Conservation (phyloP, 2,113 vertebrate genomes). For the Sinocyclocheilus anshuiensis region DNA sequence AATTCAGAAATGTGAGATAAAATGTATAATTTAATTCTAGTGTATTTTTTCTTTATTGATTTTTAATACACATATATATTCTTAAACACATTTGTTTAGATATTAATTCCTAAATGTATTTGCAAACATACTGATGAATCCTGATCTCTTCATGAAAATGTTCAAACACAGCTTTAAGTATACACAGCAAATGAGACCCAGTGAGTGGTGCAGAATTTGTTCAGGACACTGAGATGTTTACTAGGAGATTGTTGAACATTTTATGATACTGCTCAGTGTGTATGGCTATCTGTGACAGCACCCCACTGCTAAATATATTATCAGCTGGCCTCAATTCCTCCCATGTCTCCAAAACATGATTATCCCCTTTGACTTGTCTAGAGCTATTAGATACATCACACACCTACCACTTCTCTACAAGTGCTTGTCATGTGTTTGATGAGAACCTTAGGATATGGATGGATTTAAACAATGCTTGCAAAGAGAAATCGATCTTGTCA, state of each 20-base stretch:
- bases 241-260: neutral
- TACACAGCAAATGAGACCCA: neutral
- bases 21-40: neutral
- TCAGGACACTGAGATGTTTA: neutral
- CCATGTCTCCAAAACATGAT: conserved; percentile 37
- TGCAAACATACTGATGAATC: neutral
- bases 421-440: conserved; percentile 7
- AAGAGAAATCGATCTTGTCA: neutral
- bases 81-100: neutral
- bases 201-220: neutral
- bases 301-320: conserved; percentile 31
- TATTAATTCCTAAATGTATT: neutral
- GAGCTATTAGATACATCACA: conserved; percentile 11
- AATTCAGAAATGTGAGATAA: no score
- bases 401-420: conserved; percentile 4
- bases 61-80: neutral
- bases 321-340: conserved; percentile 17
- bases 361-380: conserved; percentile 23
- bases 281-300: conserved; percentile 9
- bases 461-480: conserved; percentile 8
- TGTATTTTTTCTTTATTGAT: neutral
- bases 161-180: neutral
- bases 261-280: conserved; percentile 11
- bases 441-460: neutral
- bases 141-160: neutral